Evolutionary conservation across 2,113 vertebrate genomes (phyloP).

Genomic region (Euleptes europaea): DNA sequence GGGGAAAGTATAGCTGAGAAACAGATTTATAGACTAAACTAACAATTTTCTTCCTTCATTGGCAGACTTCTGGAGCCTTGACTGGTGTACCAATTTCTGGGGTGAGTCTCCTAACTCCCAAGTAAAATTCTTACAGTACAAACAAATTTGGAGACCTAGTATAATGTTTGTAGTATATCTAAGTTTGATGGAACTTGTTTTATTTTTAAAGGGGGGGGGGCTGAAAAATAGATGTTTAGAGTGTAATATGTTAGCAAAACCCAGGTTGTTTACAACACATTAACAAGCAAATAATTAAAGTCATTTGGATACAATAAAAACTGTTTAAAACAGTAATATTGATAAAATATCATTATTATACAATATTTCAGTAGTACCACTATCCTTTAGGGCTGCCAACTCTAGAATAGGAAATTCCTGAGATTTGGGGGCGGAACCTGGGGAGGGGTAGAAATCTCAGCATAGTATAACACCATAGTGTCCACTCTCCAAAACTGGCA

Average conservation of each 20-base stretch:
- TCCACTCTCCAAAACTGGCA: too few relatives aligned
- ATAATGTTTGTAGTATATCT: background rate
- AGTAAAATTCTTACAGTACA: background rate
- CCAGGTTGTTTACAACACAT: too few relatives aligned
- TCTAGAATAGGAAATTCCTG: too few relatives aligned
- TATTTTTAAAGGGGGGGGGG: background rate
- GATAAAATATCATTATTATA: too few relatives aligned
- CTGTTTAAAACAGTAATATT: too few relatives aligned
- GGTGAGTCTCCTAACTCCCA: conserved; percentile 77
- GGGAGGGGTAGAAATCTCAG: too few relatives aligned
- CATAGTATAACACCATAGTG: too few relatives aligned
- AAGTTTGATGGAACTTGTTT: background rate
- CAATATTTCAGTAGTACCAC: too few relatives aligned
- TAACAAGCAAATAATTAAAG: too few relatives aligned
- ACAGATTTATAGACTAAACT: conserved; percentile 14
- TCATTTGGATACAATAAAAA: too few relatives aligned
- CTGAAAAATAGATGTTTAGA: background rate
- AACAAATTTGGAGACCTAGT: background rate
- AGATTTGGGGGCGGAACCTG: too few relatives aligned
- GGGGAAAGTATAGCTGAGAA: background rate
- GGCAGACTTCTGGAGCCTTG: conserved; percentile 87
- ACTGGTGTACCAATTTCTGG: conserved; percentile 94
- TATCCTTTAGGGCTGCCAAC: too few relatives aligned
- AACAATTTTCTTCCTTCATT: conserved; percentile 33
- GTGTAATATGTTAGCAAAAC: background rate